Evolutionary conservation across 2,888 invertebrate genomes (phyloP), one percentile per base, ranked within the genome.

Genomic region (Parnassius smintheus): DNA sequence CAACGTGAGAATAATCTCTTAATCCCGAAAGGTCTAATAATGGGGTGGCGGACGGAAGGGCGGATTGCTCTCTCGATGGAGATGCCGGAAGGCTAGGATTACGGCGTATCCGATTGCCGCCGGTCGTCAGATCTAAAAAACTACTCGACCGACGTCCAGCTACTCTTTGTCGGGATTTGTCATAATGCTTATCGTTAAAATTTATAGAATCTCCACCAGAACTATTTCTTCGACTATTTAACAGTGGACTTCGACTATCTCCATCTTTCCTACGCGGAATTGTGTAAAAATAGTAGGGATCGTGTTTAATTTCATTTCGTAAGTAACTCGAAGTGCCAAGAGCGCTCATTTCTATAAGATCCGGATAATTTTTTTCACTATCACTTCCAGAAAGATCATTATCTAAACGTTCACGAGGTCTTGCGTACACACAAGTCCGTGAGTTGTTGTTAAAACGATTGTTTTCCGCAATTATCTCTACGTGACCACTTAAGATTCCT

Each of bases 161-260:
- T 72, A 88, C 71, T 77, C 79, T 80, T 62, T 76, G 75, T 48
- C 80, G 80, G 62, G 69, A 68, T 73, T 85, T 88, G 51, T 91
- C 90, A 67, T 83, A 87, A 35, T 76, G 72, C 70, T 81, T 82
- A 64, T 90, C 91, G 54, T 84, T 78, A 68, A 83, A 86, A 57
- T 86, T 91, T 63, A 92, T 92, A 45, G 94, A 94, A 74, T 95
- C 95, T 1, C 94, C 94, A 25, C 94, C 95, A 66, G 95, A 95
- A 77, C 95, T 95, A 67, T 95, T 94, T 73, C 95, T 94, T 68
- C 95, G 92, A 78, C 95, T 95, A 73, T 94, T 94, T 12, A 96
- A 86, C 64, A 96, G 86, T 1, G 96, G 96, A 61, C 95, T 95
- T 72, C 96, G 95, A 73, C 96, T 96, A 72, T 96, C 96, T 35